Evolutionary conservation across 2,113 vertebrate species (phyloP).

Genomic region (Edolisoma coerulescens): DNA sequence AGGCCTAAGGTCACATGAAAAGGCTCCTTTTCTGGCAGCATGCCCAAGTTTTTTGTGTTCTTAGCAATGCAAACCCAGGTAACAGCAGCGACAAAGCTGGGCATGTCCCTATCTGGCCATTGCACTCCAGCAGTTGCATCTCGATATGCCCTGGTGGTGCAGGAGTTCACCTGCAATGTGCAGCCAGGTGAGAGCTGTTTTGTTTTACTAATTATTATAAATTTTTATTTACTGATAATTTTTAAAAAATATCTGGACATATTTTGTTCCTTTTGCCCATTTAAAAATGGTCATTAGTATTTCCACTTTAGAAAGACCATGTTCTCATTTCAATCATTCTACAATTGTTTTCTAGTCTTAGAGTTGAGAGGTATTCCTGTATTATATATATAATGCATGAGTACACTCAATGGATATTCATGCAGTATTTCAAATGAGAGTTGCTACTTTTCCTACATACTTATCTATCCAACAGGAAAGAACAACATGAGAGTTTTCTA

Average conservation of each 20-base stretch:
- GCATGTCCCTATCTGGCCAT: fast-evolving
- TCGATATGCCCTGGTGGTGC: fast-evolving
- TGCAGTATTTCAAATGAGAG: background rate
- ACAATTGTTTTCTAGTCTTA: background rate
- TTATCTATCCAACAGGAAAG: background rate
- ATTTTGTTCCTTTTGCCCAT: background rate
- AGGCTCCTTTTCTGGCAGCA: background rate
- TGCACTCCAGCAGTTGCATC: background rate
- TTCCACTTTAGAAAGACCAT: background rate
- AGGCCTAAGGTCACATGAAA: background rate
- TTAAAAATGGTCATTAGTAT: background rate
- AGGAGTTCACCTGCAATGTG: background rate
- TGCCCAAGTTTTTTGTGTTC: background rate
- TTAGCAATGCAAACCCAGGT: background rate
- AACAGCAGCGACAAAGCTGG: background rate
- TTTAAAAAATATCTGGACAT: background rate
- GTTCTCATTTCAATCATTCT: background rate
- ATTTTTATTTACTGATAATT: background rate
- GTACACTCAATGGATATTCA: background rate
- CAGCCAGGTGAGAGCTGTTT: background rate
- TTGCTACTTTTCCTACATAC: background rate
- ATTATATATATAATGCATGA: background rate
- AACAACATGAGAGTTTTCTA: background rate
- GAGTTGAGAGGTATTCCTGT: background rate
- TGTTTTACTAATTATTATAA: background rate